These are phyloP conservation scores for Mythimna loreyi DNA, from an alignment of 2,888 invertebrate genomes.

Conservation along the genomic window DNA sequence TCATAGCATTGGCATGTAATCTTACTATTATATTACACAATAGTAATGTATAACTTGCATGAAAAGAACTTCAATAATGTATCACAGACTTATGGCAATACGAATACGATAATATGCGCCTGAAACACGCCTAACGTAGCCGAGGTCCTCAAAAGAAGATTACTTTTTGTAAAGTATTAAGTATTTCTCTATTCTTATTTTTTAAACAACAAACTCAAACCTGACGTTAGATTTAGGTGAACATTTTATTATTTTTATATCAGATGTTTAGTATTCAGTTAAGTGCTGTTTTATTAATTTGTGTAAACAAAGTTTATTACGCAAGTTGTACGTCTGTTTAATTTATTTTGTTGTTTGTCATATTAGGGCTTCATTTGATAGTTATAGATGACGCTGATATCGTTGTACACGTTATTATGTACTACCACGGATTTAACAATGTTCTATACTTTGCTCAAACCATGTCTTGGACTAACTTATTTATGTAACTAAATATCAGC, in stretches of 20 bases:
- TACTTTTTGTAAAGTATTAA: constrained; percentile 13
- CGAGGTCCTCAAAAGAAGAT: constrained; percentile 6
- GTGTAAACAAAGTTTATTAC: constrained; percentile 66
- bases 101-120: not conserved
- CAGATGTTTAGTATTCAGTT: constrained; percentile 62
- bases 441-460: not conserved
- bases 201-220: constrained; percentile 43
- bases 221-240: constrained; percentile 41
- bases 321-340: constrained; percentile 62
- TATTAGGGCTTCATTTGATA: constrained; percentile 56
- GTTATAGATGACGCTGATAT: constrained; percentile 23
- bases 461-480: not conserved
- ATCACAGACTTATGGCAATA: not conserved
- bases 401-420: not conserved
- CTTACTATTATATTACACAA: not conserved
- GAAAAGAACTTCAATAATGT: not conserved
- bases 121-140: constrained; percentile 11
- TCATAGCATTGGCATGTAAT: constrained; percentile 3
- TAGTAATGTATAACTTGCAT: not conserved
- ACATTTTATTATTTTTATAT: constrained; percentile 55
- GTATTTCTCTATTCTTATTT: constrained; percentile 9
- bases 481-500: constrained; percentile 1
- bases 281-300: constrained; percentile 60
- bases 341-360: constrained; percentile 65
- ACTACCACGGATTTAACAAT: constrained; percentile 32